These are phyloP conservation scores for Drosophila yooni DNA, from an alignment of 2,888 invertebrate species.

Conservation along the genomic window DNA sequence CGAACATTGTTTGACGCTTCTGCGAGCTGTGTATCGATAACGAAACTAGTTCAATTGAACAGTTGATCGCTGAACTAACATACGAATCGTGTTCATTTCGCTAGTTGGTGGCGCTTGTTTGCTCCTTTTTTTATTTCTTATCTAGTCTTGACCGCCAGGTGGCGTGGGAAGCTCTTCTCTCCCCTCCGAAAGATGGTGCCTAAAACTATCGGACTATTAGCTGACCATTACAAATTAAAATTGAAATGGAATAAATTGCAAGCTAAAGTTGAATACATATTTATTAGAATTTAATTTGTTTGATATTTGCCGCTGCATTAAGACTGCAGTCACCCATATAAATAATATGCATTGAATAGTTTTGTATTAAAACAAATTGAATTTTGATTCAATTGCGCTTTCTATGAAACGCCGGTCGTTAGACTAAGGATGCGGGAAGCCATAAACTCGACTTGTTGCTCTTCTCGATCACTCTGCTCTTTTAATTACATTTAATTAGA, in stretches of 20 bases:
- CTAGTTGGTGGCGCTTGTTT: neutral
- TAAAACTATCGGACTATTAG: neutral
- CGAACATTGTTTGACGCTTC: constrained; percentile 43
- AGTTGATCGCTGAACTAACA: neutral
- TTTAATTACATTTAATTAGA: constrained; percentile 64
- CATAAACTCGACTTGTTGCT: constrained; percentile 24
- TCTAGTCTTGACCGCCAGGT: neutral
- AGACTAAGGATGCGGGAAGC: constrained; percentile 46
- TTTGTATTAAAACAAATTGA: constrained; percentile 77
- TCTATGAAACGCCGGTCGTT: constrained; percentile 4
- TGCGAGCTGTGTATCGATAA: constrained; percentile 29
- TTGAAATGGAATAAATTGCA: constrained; percentile 1
- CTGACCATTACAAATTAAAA: neutral
- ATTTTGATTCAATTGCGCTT: constrained; percentile 67
- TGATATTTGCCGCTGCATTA: constrained; percentile 56
- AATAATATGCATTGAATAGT: constrained; percentile 62
- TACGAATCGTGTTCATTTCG: neutral
- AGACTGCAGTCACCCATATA: constrained; percentile 25
- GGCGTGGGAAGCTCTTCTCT: neutral
- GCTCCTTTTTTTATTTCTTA: no score
- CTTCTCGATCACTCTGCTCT: constrained; percentile 41
- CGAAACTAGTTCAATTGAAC: constrained; percentile 18
- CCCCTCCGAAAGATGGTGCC: neutral
- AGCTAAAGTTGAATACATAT: constrained; percentile 30
- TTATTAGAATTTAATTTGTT: constrained; percentile 58